A percentile compares a stretch with the other conserved stretches of the same genome.
Evolutionary conservation across 2,888 invertebrate genomes (phyloP).

Genomic region (Polydrusus tereticollis): DNA sequence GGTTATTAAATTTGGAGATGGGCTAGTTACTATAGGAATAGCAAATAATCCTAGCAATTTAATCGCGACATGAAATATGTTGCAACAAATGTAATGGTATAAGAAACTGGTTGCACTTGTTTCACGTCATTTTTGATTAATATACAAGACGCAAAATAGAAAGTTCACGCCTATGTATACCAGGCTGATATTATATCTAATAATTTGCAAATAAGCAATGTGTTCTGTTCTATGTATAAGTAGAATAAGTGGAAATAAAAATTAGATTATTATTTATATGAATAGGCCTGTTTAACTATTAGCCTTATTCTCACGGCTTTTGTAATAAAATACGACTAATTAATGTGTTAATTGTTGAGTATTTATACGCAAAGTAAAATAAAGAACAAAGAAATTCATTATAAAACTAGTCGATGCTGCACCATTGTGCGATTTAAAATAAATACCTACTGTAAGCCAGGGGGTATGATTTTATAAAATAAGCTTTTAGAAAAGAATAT

Average conservation of each 20-base stretch:
- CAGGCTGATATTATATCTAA: background rate
- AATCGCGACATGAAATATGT: background rate
- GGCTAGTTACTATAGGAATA: background rate
- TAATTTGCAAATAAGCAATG: constrained; percentile 3
- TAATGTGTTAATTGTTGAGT: constrained; percentile 4
- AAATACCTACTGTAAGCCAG: too few species aligned
- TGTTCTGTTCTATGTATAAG: background rate
- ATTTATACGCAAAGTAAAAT: background rate
- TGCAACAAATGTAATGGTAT: background rate
- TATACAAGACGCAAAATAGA: background rate
- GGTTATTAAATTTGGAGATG: background rate
- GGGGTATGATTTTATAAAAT: too few species aligned
- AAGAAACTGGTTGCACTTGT: constrained; percentile 5
- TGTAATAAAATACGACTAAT: background rate
- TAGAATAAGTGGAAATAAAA: constrained; percentile 12
- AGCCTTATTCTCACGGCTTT: constrained; percentile 30
- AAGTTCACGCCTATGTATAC: background rate
- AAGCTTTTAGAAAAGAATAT: too few species aligned
- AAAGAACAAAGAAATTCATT: constrained; percentile 1
- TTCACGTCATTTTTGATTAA: background rate
- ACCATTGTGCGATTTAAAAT: too few species aligned
- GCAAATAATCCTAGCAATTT: background rate
- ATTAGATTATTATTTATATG: constrained; percentile 21
- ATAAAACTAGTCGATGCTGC: too few species aligned
- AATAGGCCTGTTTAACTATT: constrained; percentile 11